Evolutionary conservation across 2,888 invertebrate species (phyloP).

Genomic region (Enchytraeus crypticus): DNA sequence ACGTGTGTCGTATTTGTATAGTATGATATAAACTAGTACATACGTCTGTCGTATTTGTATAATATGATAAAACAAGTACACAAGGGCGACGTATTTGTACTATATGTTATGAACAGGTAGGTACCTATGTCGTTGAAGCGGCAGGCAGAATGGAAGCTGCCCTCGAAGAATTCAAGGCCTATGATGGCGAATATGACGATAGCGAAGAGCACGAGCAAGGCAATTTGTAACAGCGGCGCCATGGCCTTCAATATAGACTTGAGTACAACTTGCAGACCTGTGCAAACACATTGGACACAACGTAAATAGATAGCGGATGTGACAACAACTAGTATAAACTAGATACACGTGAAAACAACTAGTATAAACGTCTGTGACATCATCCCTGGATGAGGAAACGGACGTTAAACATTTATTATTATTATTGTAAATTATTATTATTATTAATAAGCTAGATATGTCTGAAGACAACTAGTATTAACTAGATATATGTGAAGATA

Average conservation of each 20-base stretch:
- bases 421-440: no score
- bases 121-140: slow-evolving; percentile 18
- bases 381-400: background rate
- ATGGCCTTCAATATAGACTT: slow-evolving; percentile 99
- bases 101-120: no score
- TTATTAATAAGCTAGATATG: no score
- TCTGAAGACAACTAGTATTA: no score
- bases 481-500: no score
- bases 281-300: slow-evolving; percentile 25
- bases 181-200: slow-evolving; percentile 99
- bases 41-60: no score
- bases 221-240: slow-evolving; percentile 99
- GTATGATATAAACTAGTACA: no score
- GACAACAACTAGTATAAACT: no score
- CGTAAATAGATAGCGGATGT: background rate
- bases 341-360: background rate
- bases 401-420: no score
- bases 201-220: slow-evolving; percentile 97
- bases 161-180: slow-evolving; percentile 99
- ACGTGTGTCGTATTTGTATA: no score
- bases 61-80: no score
- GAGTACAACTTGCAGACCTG: slow-evolving; percentile 99
- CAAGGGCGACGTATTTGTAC: no score
- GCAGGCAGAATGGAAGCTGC: slow-evolving; percentile 97
- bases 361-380: background rate